These are phyloP conservation scores for Anagyrus pseudococci DNA, from an alignment of 2,888 invertebrate genomes.

Conservation along the genomic window DNA sequence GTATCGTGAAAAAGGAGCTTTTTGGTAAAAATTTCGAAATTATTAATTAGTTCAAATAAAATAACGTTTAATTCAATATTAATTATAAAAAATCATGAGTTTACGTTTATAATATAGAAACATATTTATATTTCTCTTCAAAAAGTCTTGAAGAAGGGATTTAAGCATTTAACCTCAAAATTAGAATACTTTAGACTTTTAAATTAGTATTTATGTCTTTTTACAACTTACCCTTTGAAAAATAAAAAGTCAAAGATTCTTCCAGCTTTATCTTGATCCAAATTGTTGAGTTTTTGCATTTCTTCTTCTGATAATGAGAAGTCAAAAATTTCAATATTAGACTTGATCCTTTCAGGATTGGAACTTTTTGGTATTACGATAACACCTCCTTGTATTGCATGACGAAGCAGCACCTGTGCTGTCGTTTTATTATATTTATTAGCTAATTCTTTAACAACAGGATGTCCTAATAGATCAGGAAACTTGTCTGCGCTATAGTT, in stretches of 20 bases:
- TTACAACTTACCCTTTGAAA: slow-evolving; percentile 56
- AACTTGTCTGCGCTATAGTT: slow-evolving; percentile 51
- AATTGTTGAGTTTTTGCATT: slow-evolving; percentile 63
- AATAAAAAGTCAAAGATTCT: slow-evolving; percentile 73
- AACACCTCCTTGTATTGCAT: slow-evolving; percentile 72
- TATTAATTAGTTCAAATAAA: no score
- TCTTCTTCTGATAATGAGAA: slow-evolving; percentile 69
- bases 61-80: no score
- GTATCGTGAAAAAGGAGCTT: no score
- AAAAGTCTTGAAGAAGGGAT: no score
- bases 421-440: slow-evolving; percentile 68
- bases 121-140: no score
- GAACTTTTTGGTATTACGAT: slow-evolving; percentile 82
- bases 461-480: slow-evolving; percentile 70
- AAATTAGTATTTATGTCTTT: slow-evolving; percentile 1
- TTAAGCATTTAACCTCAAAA: not conserved
- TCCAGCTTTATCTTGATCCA: slow-evolving; percentile 70
- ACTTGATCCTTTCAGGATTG: slow-evolving; percentile 71
- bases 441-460: slow-evolving; percentile 67
- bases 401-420: slow-evolving; percentile 76
- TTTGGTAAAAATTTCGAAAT: no score
- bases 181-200: not conserved
- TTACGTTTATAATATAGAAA: no score
- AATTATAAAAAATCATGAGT: no score
- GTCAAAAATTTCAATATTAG: slow-evolving; percentile 74